Conservation (phyloP, 2,797 vertebrate genomes). For the Alfaro cultratus region DNA sequence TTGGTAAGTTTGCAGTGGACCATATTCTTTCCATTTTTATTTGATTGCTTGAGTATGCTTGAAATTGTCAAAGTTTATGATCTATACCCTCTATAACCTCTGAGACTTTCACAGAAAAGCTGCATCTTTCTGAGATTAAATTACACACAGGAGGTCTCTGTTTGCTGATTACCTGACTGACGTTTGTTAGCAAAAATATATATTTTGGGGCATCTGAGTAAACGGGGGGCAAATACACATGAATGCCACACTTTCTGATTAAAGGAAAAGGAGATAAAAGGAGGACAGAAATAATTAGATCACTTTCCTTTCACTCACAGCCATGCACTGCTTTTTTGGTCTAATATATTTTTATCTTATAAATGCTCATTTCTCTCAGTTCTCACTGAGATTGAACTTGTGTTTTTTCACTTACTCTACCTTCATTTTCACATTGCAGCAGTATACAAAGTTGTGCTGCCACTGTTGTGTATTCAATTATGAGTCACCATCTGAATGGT, state of each 20-base stretch:
- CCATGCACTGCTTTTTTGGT: neutral
- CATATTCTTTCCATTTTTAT: neutral
- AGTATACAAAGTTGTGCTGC: neutral
- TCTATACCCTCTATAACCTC: neutral
- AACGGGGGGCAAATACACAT: neutral
- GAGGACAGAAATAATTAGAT: neutral
- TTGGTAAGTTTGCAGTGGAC: neutral
- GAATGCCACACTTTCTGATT: neutral
- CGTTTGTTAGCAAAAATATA: neutral
- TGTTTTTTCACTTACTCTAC: neutral
- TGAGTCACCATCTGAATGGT: neutral
- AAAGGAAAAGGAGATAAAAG: neutral
- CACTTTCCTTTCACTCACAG: neutral
- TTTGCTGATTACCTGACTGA: neutral
- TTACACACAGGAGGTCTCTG: neutral
- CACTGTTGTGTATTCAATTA: neutral
- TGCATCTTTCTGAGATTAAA: neutral
- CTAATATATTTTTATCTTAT: neutral
- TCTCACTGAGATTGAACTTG: neutral
- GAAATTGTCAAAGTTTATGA: neutral
- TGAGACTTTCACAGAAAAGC: neutral
- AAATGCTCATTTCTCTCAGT: neutral
- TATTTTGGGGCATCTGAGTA: neutral
- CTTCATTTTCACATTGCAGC: conserved; percentile 5
- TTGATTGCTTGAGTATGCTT: neutral